Evolutionary conservation across 1,140 invertebrate species (phyloP).

Genomic region (Yoshiicerus persimilis): DNA sequence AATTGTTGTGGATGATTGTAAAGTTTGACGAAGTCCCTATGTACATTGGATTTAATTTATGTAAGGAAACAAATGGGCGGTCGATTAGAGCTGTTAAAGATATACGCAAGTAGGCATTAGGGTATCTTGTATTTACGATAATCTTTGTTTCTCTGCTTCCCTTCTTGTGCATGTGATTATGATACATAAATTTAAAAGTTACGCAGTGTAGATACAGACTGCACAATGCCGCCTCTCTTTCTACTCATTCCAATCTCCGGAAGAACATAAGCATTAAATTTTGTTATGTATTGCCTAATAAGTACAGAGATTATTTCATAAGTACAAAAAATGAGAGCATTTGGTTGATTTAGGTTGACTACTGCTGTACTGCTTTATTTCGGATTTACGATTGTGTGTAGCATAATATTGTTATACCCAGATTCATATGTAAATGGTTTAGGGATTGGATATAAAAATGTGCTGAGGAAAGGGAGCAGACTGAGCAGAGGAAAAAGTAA

Average conservation of each 20-base stretch:
- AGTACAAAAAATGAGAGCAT: neutral
- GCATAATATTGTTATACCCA: neutral
- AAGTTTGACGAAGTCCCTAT: neutral
- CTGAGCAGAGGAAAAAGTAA: neutral
- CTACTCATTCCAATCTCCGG: neutral
- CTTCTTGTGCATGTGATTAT: neutral
- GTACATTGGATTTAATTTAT: neutral
- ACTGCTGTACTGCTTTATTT: too few relatives aligned
- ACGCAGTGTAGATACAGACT: neutral
- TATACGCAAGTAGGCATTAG: neutral
- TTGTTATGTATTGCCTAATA: neutral
- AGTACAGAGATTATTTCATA: constrained; percentile 13
- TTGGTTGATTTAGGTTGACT: neutral
- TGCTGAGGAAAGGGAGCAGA: neutral
- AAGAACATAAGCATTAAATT: constrained; percentile 3
- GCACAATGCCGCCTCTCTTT: neutral
- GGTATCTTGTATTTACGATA: neutral
- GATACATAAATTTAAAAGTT: neutral
- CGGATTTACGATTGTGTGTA: neutral
- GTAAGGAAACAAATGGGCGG: neutral
- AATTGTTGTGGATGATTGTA: neutral
- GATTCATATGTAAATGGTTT: too few relatives aligned
- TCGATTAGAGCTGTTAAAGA: neutral
- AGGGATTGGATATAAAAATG: neutral
- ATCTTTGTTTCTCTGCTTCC: neutral